Percentiles rank a stretch among this genome's conserved stretches.
Evolutionary conservation across 2,888 invertebrate genomes (phyloP).

Genomic region (Rhagophthalmus giganteus): DNA sequence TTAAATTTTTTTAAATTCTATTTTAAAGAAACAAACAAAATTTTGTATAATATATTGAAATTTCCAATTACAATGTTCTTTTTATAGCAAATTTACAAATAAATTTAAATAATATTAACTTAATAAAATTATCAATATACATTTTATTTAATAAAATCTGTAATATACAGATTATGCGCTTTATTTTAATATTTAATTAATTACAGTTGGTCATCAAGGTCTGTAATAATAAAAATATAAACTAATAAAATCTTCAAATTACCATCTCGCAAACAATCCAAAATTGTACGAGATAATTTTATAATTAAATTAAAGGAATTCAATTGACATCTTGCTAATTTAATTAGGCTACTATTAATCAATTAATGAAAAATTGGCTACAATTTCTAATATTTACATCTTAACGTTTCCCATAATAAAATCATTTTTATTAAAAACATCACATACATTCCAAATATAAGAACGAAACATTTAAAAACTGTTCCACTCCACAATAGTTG

Average conservation of each 20-base stretch:
- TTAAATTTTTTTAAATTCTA: conserved; percentile 64
- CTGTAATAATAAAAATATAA: conserved; percentile 33
- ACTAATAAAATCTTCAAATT: conserved; percentile 19
- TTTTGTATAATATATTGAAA: background rate
- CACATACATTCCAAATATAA: conserved; percentile 14
- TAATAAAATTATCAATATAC: too few relatives aligned
- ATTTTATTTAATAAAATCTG: conserved; percentile 51
- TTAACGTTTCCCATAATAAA: conserved; percentile 9
- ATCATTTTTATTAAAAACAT: conserved; percentile 16
- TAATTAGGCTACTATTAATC: background rate
- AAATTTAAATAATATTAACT: too few relatives aligned
- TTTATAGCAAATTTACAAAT: too few relatives aligned
- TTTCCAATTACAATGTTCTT: conserved; percentile 9
- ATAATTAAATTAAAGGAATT: conserved; percentile 23
- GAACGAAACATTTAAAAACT: conserved; percentile 25
- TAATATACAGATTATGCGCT: conserved; percentile 52
- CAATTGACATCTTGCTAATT: conserved; percentile 21
- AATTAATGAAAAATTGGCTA: background rate
- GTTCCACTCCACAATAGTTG: conserved; percentile 11
- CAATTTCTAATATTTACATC: conserved; percentile 4
- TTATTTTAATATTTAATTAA: conserved; percentile 38
- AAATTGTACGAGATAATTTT: conserved; percentile 2
- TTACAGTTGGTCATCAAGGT: conserved; percentile 34
- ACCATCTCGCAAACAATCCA: conserved; percentile 5
- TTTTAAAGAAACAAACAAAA: too few relatives aligned